Evolutionary conservation across 2,888 invertebrate genomes (phyloP).

Genomic region (Eupithecia subfuscata): DNA sequence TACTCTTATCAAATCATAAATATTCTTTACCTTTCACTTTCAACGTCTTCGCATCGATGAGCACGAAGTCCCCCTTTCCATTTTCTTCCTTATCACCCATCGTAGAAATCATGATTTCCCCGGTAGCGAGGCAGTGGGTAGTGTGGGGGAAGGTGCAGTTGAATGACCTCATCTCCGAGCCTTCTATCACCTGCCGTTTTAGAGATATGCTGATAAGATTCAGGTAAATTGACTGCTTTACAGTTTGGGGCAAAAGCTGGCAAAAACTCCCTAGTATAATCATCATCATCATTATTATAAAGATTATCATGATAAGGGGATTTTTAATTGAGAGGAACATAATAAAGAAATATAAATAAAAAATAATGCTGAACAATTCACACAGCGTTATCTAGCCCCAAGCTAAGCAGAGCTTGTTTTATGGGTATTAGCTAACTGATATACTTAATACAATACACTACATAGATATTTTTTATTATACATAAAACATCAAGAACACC

Average conservation of each 20-base stretch:
- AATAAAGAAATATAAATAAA: no score
- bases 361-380: no score
- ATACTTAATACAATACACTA: no score
- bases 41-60: constrained; percentile 93
- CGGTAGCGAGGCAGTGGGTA: constrained; percentile 95
- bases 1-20: constrained; percentile 18
- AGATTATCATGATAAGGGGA: neutral
- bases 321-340: neutral
- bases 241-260: constrained; percentile 46
- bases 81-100: constrained; percentile 95
- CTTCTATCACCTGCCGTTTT: constrained; percentile 81
- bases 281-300: neutral
- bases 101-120: constrained; percentile 97
- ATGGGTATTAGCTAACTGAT: no score
- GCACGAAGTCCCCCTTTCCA: constrained; percentile 93
- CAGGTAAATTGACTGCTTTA: constrained; percentile 50
- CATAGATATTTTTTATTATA: no score
- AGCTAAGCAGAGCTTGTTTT: no score
- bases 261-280: neutral
- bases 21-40: constrained; percentile 85
- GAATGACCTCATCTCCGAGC: constrained; percentile 88
- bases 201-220: constrained; percentile 34
- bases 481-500: no score
- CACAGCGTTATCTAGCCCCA: no score
- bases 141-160: constrained; percentile 96